phyloP scores from a whole-genome alignment of 2,888 invertebrate genomes.

The Tuberolachnus salignus region DNA sequence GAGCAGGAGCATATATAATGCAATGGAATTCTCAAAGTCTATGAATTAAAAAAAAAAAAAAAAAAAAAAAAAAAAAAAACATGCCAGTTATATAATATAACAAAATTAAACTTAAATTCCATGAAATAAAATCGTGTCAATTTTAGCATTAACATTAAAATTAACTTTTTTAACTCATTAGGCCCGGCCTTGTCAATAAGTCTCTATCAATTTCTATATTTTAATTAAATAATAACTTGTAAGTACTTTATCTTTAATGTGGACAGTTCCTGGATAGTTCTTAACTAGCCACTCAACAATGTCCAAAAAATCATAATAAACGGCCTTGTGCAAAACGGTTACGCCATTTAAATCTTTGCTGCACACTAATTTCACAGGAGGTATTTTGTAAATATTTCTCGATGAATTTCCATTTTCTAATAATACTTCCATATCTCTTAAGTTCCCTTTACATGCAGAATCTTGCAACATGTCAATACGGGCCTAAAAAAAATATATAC shows the following conservation, averaged over 20 bases:
- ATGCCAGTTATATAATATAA: neutral
- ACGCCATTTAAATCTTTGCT: constrained; percentile 75
- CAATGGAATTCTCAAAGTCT: constrained; percentile 73
- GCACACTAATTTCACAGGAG: constrained; percentile 65
- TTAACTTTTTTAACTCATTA: too few relatives aligned
- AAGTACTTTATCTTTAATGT: constrained; percentile 73
- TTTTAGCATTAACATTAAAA: neutral
- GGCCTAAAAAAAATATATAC: constrained; percentile 57
- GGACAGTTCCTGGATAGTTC: constrained; percentile 72
- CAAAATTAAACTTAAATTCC: neutral
- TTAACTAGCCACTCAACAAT: constrained; percentile 75
- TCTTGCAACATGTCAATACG: constrained; percentile 76
- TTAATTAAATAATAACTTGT: neutral
- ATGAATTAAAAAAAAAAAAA: constrained; percentile 58
- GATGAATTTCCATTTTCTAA: constrained; percentile 60
- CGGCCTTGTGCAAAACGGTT: constrained; percentile 80
- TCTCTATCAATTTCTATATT: neutral
- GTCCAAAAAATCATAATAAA: constrained; percentile 75
- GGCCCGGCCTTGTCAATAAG: too few relatives aligned
- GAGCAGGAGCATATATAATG: constrained; percentile 72
- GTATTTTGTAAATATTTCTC: constrained; percentile 63
- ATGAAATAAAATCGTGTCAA: too few relatives aligned
- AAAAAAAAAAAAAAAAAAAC: too few relatives aligned
- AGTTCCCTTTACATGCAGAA: constrained; percentile 75
- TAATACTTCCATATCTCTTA: constrained; percentile 65